Percentiles rank a stretch among this genome's conserved stretches.
Conservation (phyloP, 1,140 invertebrate genomes). For the Mamestra configurata region DNA sequence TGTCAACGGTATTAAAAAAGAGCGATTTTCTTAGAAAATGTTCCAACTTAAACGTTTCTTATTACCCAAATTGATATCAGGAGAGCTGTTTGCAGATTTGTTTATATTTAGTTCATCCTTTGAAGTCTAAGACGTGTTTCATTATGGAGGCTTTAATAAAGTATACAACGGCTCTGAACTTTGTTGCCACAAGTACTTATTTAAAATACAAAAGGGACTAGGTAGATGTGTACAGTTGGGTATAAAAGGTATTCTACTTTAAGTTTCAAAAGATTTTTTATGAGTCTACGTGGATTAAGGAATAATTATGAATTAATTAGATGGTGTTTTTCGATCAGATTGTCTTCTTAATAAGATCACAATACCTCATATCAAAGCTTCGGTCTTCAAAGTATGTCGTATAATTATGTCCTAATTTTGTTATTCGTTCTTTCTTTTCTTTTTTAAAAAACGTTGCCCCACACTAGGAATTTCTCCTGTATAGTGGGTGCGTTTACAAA, state of each 20-base stretch:
- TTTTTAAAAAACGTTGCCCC: too few species aligned
- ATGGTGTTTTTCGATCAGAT: too few species aligned
- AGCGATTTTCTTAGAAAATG: too few species aligned
- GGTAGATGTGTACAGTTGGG: not conserved
- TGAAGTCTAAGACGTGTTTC: too few species aligned
- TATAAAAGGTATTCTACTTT: not conserved
- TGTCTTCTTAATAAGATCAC: too few species aligned
- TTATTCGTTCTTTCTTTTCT: too few species aligned
- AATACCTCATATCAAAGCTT: not conserved
- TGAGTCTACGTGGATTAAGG: not conserved
- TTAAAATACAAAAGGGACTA: not conserved
- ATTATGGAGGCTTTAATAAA: not conserved
- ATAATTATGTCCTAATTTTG: too few species aligned
- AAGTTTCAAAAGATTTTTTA: slow-evolving; percentile 14
- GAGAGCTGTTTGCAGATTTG: not conserved
- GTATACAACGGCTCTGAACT: not conserved
- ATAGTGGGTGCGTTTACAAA: too few species aligned
- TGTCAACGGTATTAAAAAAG: too few species aligned
- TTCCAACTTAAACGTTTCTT: not conserved
- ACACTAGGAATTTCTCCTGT: too few species aligned
- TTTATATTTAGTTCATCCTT: too few species aligned
- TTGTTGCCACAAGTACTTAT: not conserved
- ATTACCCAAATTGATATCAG: not conserved
- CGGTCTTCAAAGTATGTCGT: too few species aligned
- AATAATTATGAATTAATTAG: not conserved